Evolutionary conservation across 2,113 vertebrate genomes (phyloP), one percentile per base, ranked within the genome.

Genomic region (Girardinichthys multiradiatus): DNA sequence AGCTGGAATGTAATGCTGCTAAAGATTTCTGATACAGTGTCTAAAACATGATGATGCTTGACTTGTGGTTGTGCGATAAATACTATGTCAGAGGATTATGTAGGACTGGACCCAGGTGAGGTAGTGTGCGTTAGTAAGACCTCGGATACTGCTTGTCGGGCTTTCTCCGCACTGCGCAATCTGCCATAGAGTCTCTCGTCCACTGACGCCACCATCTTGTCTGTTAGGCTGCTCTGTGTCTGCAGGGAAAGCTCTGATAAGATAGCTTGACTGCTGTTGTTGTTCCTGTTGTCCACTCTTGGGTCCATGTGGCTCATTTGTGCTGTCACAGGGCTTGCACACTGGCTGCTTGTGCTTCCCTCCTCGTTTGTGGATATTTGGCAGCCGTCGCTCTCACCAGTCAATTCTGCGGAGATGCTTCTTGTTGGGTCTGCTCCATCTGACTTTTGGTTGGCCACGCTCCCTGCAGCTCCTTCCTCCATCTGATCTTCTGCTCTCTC

Each of bases 221-320:
- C 92, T 12, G 88, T 63, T 51, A 92, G 86, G 58, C 76, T 84
- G 64, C 73, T 80, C 33, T 82, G 84, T 61, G 39, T 37, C 66
- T 68, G 75, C 74, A 65, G 68, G 78, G 77, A 72, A 48, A 67
- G 72, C 65, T 89, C 81, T n/a, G 81, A 80, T 30, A 87, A 60
- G n/a, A 93, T 76, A 5, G 76, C 82, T 11, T 85, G 92, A 71
- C 91, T 92, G 2, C 87, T 92, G 90, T 94, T 94, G 87, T 93
- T 94, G 89, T 94, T 94, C 39, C 86, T 91, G 89, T 94, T 94
- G 88, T 90, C 73, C 0, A 87, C 83, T 67, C 77, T 84, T 1
- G 91, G 91, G 54, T 93, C 87, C 90, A 87, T 84, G 77, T 17
- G 4, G 67, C 71, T 64, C 17, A 7, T 69, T 59, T 71, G 77